Conservation (phyloP, 2,113 vertebrate species). For the Chelonoidis abingdonii region DNA sequence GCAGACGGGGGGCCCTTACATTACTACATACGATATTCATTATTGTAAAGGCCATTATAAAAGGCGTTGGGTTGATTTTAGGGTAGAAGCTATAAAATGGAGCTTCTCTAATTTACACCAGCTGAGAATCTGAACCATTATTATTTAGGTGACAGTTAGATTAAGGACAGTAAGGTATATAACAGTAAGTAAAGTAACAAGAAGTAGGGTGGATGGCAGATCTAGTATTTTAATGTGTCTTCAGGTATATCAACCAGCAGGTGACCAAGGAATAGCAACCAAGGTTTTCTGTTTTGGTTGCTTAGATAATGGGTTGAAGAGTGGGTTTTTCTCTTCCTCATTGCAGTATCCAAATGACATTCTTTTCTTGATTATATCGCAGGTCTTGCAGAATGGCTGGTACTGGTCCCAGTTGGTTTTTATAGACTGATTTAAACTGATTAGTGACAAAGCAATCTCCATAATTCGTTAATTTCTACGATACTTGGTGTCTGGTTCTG, state of each 20-base stretch:
- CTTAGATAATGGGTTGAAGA: conserved; percentile 5
- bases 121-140: not conserved
- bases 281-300: conserved; percentile 1
- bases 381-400: conserved; percentile 54
- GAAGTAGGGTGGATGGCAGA: not conserved
- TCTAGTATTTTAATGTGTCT: not conserved
- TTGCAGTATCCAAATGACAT: not conserved
- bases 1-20: not conserved
- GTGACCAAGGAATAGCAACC: not conserved
- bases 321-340: not conserved
- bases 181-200: not conserved
- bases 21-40: not conserved
- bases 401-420: conserved; percentile 22
- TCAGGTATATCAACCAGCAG: not conserved
- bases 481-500: conserved; percentile 61
- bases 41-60: not conserved
- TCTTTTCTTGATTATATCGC: not conserved
- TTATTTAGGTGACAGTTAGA: not conserved
- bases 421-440: conserved; percentile 22
- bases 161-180: not conserved
- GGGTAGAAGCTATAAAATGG: not conserved
- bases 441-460: conserved; percentile 3
- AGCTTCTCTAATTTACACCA: not conserved
- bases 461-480: conserved; percentile 47
- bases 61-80: not conserved